Conservation (phyloP, 2,113 vertebrate species). For the Oophaga pumilio region DNA sequence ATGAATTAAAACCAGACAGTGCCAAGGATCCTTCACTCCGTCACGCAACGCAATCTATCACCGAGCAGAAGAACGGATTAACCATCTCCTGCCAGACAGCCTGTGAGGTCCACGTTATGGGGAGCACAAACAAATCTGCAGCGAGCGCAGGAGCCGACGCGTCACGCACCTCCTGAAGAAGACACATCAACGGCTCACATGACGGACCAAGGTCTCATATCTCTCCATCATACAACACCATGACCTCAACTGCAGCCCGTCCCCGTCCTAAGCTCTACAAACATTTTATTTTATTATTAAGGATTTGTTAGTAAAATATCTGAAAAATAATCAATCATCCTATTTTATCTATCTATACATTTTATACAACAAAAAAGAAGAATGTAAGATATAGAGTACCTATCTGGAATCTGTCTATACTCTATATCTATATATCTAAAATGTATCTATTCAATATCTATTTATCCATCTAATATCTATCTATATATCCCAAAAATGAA, state of each 20-base stretch:
- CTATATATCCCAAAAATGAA: no score
- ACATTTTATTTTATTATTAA: no score
- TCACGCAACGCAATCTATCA: slow-evolving; percentile 36
- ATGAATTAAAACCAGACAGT: slow-evolving; percentile 30
- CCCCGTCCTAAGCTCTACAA: no score
- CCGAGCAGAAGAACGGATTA: slow-evolving; percentile 1
- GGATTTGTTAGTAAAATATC: no score
- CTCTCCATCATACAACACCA: not conserved
- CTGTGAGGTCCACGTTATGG: not conserved
- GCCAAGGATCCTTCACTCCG: slow-evolving; percentile 25
- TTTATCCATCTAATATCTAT: not conserved
- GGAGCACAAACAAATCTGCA: not conserved
- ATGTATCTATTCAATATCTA: not conserved
- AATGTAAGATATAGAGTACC: no score
- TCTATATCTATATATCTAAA: not conserved
- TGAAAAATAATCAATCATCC: no score
- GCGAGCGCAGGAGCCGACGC: not conserved
- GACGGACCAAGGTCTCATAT: not conserved
- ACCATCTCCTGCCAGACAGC: not conserved
- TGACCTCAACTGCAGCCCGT: no score
- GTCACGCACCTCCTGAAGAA: not conserved
- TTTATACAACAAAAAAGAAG: no score
- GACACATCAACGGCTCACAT: not conserved
- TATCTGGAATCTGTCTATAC: no score
- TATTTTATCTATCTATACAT: no score